Evolutionary conservation across 2,113 vertebrate genomes (phyloP).

Genomic region (Suncus etruscus): DNA sequence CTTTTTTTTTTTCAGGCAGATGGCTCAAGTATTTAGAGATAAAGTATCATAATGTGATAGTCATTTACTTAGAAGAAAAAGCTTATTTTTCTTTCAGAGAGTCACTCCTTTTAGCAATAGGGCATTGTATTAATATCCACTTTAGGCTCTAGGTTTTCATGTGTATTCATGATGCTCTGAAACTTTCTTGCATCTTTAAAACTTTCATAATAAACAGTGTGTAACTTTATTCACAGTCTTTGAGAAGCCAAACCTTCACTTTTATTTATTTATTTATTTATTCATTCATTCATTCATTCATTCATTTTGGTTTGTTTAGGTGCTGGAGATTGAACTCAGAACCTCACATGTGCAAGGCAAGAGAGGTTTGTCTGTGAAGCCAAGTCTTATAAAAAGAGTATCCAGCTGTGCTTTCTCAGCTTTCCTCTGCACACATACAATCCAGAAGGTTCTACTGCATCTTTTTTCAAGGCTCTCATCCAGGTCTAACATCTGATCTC

Average conservation of each 20-base stretch:
- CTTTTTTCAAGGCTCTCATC: constrained; percentile 4
- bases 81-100: too few relatives aligned
- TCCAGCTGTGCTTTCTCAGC: not conserved
- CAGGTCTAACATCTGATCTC: not conserved
- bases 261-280: too few relatives aligned
- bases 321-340: too few relatives aligned
- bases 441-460: not conserved
- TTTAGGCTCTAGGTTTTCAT: not conserved
- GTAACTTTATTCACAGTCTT: constrained; percentile 14
- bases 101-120: too few relatives aligned
- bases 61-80: constrained; percentile 3
- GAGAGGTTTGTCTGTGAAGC: too few relatives aligned
- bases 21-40: not conserved
- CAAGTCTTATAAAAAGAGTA: too few relatives aligned
- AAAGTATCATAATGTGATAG: not conserved
- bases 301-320: too few relatives aligned
- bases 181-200: not conserved
- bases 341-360: too few relatives aligned
- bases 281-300: too few relatives aligned
- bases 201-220: not conserved
- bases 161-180: not conserved
- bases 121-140: not conserved
- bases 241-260: not conserved
- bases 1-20: too few relatives aligned
- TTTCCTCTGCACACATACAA: not conserved